Percentiles rank a stretch among this genome's conserved stretches.
These are phyloP conservation scores for Rhagoletis zephyria DNA, from an alignment of 1,140 invertebrate genomes.

Conservation along the genomic window DNA sequence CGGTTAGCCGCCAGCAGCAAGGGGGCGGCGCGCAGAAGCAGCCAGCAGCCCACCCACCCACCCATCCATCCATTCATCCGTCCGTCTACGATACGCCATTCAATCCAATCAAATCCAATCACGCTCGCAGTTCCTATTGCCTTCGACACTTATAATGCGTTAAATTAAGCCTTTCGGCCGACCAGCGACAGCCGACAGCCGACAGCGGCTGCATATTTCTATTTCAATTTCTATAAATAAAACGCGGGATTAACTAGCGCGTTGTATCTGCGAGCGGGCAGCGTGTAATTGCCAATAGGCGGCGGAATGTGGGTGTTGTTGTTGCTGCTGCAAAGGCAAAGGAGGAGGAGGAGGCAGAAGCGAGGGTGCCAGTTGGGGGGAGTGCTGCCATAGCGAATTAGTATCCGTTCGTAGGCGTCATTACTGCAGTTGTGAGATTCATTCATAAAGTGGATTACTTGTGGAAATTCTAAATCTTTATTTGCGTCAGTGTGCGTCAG, in stretches of 20 bases:
- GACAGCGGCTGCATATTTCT: slow-evolving; percentile 32
- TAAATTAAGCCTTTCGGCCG: slow-evolving; percentile 30
- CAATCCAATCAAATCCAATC: slow-evolving; percentile 9
- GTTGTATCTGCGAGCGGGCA: no score
- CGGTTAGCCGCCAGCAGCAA: not conserved
- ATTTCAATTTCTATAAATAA: slow-evolving; percentile 46
- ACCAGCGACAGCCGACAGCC: not conserved
- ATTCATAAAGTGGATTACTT: slow-evolving; percentile 39
- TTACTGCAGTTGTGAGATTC: slow-evolving; percentile 36
- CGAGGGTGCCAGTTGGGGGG: no score
- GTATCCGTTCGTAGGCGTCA: not conserved
- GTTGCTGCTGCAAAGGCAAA: not conserved
- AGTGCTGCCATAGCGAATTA: slow-evolving; percentile 31
- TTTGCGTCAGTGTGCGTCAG: not conserved
- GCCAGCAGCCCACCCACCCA: not conserved
- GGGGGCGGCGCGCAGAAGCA: not conserved
- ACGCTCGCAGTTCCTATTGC: slow-evolving; percentile 6
- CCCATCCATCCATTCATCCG: not conserved
- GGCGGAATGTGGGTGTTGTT: not conserved
- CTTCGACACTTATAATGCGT: slow-evolving; percentile 47
- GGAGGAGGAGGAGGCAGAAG: no score
- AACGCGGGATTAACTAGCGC: not conserved
- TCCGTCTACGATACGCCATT: no score
- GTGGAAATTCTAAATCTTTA: slow-evolving; percentile 19
- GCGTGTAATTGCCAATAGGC: not conserved